Evolutionary conservation across 2,888 invertebrate genomes (phyloP), one percentile per base, ranked within the genome.

Genomic region (Acanthacorydalis orientalis): DNA sequence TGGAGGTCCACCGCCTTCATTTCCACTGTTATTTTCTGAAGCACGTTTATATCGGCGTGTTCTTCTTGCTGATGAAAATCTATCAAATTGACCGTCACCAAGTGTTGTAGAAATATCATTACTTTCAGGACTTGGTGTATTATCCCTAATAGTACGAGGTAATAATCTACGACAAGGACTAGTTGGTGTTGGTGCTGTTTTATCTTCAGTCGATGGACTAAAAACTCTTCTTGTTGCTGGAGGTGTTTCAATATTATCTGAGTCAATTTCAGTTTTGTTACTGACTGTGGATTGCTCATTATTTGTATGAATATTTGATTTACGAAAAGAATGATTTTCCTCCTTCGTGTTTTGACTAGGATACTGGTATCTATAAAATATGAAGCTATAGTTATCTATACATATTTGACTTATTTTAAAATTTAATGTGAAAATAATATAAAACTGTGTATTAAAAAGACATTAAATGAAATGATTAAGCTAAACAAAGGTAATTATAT

Each of bases 221-320:
- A 80, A 79, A 31, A 76, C 65, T 54, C 82, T 77, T 48, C 89
- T 72, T 14, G 80, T 80, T 0, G 80, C 84, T 6, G 90, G 89
- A 15, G 90, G 89, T 2, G 90, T 90, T 69, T 90, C 89, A 33
- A 90, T 84, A 56, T 90, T 90, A 56, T 90, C 90, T 2, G 88
- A 86, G 62, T 90, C 90, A 38, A 90, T 87, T 59, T 89, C 88
- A 10, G 81, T 78, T 60, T 80, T 80, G 56, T 83, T 82, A 14
- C 73, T 72, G 11, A 68, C 61, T 12, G 56, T 47, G 12, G 50
- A 48, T 49, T 57, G 57, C 11, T 38, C 39, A 15, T 12, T 12
- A 8, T 12, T 38, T 2, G 12, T n/a, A 38, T 12, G 14, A 12
- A 6, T 4, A 23, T 23, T 23, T 6, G 6, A 23, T 23, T 23